Base-by-base conservation (phyloP, 2,797 vertebrate species). In the Morus bassanus region DNA sequence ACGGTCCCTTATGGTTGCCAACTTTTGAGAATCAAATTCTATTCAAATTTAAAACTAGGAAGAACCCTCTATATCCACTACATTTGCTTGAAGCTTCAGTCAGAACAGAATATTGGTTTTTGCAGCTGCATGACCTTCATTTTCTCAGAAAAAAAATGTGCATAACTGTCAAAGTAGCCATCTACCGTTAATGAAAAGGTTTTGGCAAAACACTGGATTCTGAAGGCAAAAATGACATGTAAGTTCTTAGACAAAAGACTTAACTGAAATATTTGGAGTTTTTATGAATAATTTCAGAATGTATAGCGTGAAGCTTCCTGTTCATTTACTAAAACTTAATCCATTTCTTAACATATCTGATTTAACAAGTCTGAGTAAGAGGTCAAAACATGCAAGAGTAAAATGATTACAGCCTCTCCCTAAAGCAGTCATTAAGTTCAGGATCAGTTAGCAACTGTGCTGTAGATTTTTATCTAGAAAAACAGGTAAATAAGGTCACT, bases 321-420 rank as follows among this genome's bases (percentile, higher is more conserved):
- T 45, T 73, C 31, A 39, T 10, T 15, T 24, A 65, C 22, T 41
- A 67, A 87, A 93, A 64, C 24, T 51, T 30, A 33, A 57, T n/a
- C 25, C 6, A 56, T 78, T 84, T 88, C n/a, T 68, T 75, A 79
- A 46, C 14, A 14, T 57, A 86, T 88, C 61, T 87, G 67, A 81
- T 28, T 65, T 78, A 77, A 88, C 12, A 39, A 74, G 46, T 51
- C 81, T 92, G 72, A 88, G 61, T 43, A 63, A 91, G 75, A 95
- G n/a, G 56, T 85, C 85, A 89, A 96, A 95, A 92, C 54, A 51
- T 6, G 15, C 89, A 74, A 60, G 31, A 90, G 33, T 57, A 19
- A 87, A 91, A 68, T 33, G 85, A 73, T 90, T 85, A 33, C 30
- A 89, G 67, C 70, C 84, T 95, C 85, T 95, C 91, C 80, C 93